phyloP scores from a whole-genome alignment of 2,797 vertebrate species.

The Manis pentadactyla region DNA sequence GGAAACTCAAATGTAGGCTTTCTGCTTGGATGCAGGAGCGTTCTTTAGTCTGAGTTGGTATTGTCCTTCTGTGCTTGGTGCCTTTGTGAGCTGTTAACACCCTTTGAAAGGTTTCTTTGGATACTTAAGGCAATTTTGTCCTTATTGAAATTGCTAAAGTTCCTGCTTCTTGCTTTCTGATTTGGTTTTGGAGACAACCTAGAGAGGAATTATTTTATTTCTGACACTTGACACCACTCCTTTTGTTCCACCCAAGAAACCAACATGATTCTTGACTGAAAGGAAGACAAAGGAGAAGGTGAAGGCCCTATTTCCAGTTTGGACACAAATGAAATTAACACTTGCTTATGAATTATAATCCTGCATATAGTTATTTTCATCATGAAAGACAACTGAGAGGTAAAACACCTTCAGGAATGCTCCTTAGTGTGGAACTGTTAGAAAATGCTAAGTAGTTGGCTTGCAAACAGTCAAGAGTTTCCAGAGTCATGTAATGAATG shows the following conservation, averaged over 20 bases:
- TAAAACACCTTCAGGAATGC: not conserved
- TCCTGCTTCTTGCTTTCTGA: not conserved
- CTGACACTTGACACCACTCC: not conserved
- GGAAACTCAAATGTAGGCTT: not conserved
- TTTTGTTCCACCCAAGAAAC: slow-evolving; percentile 16
- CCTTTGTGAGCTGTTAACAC: not conserved
- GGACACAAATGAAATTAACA: slow-evolving; percentile 8
- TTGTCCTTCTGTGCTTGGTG: not conserved
- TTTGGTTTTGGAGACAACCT: not conserved
- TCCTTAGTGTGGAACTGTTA: not conserved
- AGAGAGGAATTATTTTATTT: slow-evolving; percentile 31
- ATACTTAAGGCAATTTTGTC: not conserved
- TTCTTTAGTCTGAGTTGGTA: not conserved
- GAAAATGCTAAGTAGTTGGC: not conserved
- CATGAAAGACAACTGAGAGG: slow-evolving; percentile 6
- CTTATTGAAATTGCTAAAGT: not conserved
- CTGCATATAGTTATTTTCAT: not conserved
- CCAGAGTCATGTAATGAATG: not conserved
- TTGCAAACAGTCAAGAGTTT: slow-evolving; percentile 32
- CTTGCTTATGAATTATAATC: not conserved
- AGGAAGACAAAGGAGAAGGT: slow-evolving; percentile 5
- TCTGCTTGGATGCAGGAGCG: not conserved
- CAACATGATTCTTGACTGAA: not conserved
- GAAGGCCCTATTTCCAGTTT: not conserved
- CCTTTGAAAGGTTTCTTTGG: not conserved